Evolutionary conservation across 2,888 invertebrate genomes (phyloP).

Genomic region (Euspilapteryx auroguttella): DNA sequence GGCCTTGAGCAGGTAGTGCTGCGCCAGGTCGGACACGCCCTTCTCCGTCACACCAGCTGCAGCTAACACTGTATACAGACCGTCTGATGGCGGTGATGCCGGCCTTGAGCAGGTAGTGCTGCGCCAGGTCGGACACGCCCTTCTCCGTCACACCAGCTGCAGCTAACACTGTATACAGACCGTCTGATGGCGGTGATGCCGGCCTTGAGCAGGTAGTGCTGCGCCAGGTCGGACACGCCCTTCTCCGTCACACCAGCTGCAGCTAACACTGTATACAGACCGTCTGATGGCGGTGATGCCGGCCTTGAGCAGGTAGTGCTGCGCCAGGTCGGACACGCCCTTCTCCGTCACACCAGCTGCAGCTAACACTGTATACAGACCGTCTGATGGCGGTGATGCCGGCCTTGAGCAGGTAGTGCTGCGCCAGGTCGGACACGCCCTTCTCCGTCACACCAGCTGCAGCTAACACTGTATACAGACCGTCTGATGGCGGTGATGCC

Average conservation of each 20-base stretch:
- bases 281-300: conserved; percentile 75
- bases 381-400: conserved; percentile 75
- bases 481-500: conserved; percentile 75
- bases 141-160: conserved; percentile 99
- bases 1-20: conserved; percentile 84
- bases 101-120: conserved; percentile 84
- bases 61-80: too few relatives aligned
- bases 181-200: conserved; percentile 75
- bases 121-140: conserved; percentile 92
- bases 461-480: too few relatives aligned
- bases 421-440: conserved; percentile 92
- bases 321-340: conserved; percentile 92
- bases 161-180: too few relatives aligned
- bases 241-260: conserved; percentile 99
- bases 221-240: conserved; percentile 92
- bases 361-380: too few relatives aligned
- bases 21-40: conserved; percentile 92
- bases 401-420: conserved; percentile 84
- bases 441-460: conserved; percentile 99
- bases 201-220: conserved; percentile 84
- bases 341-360: conserved; percentile 99
- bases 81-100: conserved; percentile 75
- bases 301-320: conserved; percentile 84
- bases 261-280: too few relatives aligned
- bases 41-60: conserved; percentile 99